Base-by-base conservation (phyloP, 2,888 invertebrate species). In the Bellardia pandia region DNA sequence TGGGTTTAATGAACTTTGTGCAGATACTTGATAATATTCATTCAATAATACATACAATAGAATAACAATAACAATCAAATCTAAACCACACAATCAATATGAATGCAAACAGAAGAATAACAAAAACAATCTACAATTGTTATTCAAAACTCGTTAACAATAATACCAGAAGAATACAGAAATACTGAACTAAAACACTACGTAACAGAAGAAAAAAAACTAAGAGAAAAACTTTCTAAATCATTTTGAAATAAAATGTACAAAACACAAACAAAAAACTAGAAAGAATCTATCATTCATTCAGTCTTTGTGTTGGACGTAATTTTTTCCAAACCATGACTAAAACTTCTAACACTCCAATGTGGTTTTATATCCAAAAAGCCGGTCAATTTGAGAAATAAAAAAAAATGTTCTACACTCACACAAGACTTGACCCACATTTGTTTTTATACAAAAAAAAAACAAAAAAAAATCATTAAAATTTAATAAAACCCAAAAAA, bases 141-240 rank as follows among this genome's bases (percentile, higher is more conserved):
- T 86, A 86, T 82, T 79, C 86, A 79, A 82, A 86, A 75, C 82
- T 82, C 75, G 86, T 83, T 86, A 74, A 48, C 45, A 9, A 45
- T 13, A 56, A 72, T 66, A 45, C 30, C 13, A 23, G 14, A 51
- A 80, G 13, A 71, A 42, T 1, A 66, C n/a, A 42, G 6, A 56
- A 71, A 16, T 16, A 56, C 30, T 58, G 58, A 58, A 58, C 30
- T 60, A 84, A 77, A 76, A 60, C 80, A 64, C 66, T 60, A 77
- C 40, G 23, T 40, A 53, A 37, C 37, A 58, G 37, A 51, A 42
- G 14, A 56, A 14, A 37, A 56, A 56, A 45, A 53, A 14, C 51
- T 30, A 77, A 58, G 16, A 48, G 30, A 80, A 81, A 82, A 86
- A 83, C 86, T 86, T 86, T 86, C 86, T 86, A 86, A 86, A 82